Conservation (phyloP, 2,888 invertebrate genomes). For the Phyllotreta striolata region DNA sequence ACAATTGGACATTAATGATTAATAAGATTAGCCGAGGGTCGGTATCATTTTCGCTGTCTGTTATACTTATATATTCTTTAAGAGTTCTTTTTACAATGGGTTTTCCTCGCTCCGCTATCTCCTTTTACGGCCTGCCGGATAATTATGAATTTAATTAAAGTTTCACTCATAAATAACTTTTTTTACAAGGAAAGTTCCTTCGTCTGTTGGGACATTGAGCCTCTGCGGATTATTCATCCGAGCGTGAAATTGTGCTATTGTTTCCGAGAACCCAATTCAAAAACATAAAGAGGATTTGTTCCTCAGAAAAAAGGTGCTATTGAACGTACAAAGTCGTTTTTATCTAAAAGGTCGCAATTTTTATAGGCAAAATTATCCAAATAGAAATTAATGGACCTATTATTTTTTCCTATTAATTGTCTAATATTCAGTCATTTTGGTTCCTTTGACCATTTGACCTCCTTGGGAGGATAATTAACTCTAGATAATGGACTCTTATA, state of each 20-base stretch:
- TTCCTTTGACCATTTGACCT: too few relatives aligned
- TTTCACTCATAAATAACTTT: slow-evolving; percentile 41
- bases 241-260: slow-evolving; percentile 25
- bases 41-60: slow-evolving; percentile 27
- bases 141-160: slow-evolving; percentile 50
- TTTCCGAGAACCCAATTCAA: neutral
- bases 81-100: slow-evolving; percentile 38
- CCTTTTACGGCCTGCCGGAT: slow-evolving; percentile 45
- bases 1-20: slow-evolving; percentile 32
- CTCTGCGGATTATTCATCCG: slow-evolving; percentile 16
- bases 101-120: slow-evolving; percentile 33
- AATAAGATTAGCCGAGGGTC: slow-evolving; percentile 22
- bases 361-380: too few relatives aligned
- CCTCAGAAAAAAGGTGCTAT: too few relatives aligned
- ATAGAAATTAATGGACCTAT: too few relatives aligned
- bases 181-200: slow-evolving; percentile 40
- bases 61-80: slow-evolving; percentile 28
- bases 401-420: too few relatives aligned
- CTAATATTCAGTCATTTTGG: too few relatives aligned
- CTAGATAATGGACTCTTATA: too few relatives aligned
- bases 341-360: too few relatives aligned
- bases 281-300: neutral
- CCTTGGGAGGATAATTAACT: too few relatives aligned
- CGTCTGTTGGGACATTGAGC: slow-evolving; percentile 18
- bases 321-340: too few relatives aligned